Base-by-base conservation (phyloP, 2,113 vertebrate species). In the Strix uralensis region DNA sequence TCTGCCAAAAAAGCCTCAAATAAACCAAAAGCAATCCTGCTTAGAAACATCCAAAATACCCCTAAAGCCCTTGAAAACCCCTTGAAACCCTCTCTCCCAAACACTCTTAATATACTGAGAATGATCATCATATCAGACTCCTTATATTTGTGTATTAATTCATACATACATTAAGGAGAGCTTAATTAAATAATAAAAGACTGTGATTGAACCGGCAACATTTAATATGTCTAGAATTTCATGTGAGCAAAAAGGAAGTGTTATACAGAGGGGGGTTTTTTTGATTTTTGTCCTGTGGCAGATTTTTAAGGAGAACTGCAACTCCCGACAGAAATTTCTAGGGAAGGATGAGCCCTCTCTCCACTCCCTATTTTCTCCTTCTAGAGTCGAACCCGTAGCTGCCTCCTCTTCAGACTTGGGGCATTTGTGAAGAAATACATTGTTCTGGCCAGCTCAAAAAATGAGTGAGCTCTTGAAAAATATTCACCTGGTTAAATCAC, bases 161-260 rank as follows among this genome's bases (percentile, higher is more conserved):
- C 91, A 92, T 79, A 96, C 88, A 83, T 78, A 95, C 63, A 90
- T 92, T 90, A 94, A 86, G 58, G 75, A 81, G 66, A 72, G 88
- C 86, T 93, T 94, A 96, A 96, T 97, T 95, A 95, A 97, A 96
- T 81, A 97, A 96, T 86, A 86, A 85, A 96, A 93, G 63, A 54
- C 5, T 1, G 16, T 47, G 89, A 96, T 19, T 95, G 62, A 92
- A 94, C 87, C 52, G 69, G 86, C 83, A 91, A 71, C 88, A 74
- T 72, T 73, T 87, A 94, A 92, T 18, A 91, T 21, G 82, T 20
- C 79, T 10, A 46, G 44, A 51, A 89, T 92, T 82, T 36, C 59
- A 54, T 18, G 77, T 82, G 40, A 91, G 69, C 52, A 69, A 88
- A 95, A 95, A 67, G 18, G 46, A 74, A 86, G 47, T 78, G 84